phyloP scores from a whole-genome alignment of 2,888 invertebrate species.

The Brassicogethes aeneus region DNA sequence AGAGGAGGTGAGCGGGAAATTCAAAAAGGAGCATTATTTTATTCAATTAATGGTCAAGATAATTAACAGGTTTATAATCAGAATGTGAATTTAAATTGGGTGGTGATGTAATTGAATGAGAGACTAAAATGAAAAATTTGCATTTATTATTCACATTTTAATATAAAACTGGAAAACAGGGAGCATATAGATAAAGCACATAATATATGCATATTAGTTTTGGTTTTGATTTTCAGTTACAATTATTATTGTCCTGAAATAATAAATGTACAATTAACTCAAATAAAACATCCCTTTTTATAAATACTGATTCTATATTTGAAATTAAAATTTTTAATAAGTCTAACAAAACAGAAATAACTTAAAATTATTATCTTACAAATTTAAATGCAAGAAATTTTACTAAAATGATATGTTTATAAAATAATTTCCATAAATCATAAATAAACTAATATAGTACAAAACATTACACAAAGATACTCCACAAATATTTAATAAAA shows the following conservation, averaged over 20 bases:
- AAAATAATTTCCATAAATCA: background rate
- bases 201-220: background rate
- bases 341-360: constrained; percentile 3
- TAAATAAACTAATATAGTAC: background rate
- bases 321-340: constrained; percentile 9
- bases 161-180: constrained; percentile 8
- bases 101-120: constrained; percentile 1
- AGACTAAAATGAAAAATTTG: constrained; percentile 2
- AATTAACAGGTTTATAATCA: too few relatives aligned
- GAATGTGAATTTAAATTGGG: too few relatives aligned
- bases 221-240: background rate
- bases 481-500: too few relatives aligned
- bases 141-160: constrained; percentile 6
- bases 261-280: constrained; percentile 10
- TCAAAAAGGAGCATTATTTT: too few relatives aligned
- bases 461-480: background rate
- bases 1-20: too few relatives aligned
- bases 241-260: background rate
- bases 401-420: background rate
- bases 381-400: constrained; percentile 1
- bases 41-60: too few relatives aligned
- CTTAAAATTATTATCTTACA: constrained; percentile 1
- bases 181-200: background rate
- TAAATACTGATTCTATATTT: constrained; percentile 18
- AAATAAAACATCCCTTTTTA: constrained; percentile 15